Percentiles rank a stretch among this genome's conserved stretches.
phyloP scores from a whole-genome alignment of 2,888 invertebrate genomes.

The Charanyca ferruginea region DNA sequence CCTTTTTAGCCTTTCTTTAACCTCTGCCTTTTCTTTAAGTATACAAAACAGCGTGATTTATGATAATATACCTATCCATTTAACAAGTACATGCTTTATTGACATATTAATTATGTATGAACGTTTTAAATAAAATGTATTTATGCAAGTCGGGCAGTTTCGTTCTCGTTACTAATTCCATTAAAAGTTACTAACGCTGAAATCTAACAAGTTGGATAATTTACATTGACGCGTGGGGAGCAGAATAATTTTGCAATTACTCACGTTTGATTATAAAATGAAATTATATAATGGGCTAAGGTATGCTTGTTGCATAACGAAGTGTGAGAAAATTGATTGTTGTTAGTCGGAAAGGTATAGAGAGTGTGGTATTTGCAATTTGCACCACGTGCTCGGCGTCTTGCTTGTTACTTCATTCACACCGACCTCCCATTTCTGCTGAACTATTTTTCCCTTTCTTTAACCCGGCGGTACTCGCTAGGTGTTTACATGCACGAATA shows the following conservation, averaged over 20 bases:
- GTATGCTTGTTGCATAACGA: constrained; percentile 53
- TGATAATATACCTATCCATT: not conserved
- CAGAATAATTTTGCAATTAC: constrained; percentile 53
- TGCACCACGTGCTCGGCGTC: constrained; percentile 72
- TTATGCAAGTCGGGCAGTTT: constrained; percentile 30
- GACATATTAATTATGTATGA: not conserved
- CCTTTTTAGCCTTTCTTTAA: not conserved
- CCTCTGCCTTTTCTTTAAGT: not conserved
- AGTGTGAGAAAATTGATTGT: constrained; percentile 57
- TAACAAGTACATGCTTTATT: not conserved
- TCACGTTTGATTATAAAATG: constrained; percentile 55
- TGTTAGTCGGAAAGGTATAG: constrained; percentile 42
- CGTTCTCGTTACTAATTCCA: constrained; percentile 30
- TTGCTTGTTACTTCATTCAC: constrained; percentile 71
- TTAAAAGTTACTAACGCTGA: constrained; percentile 27
- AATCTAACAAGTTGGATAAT: constrained; percentile 29
- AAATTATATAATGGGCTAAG: constrained; percentile 49
- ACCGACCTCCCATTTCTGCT: constrained; percentile 72
- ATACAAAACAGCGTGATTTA: not conserved
- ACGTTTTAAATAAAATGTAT: constrained; percentile 30
- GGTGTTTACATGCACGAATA: no score
- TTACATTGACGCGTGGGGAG: constrained; percentile 50
- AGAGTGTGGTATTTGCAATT: constrained; percentile 76
- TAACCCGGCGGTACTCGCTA: no score
- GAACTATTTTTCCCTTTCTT: constrained; percentile 67